Conservation (phyloP, 2,888 invertebrate genomes). For the Drosophila neotestacea region DNA sequence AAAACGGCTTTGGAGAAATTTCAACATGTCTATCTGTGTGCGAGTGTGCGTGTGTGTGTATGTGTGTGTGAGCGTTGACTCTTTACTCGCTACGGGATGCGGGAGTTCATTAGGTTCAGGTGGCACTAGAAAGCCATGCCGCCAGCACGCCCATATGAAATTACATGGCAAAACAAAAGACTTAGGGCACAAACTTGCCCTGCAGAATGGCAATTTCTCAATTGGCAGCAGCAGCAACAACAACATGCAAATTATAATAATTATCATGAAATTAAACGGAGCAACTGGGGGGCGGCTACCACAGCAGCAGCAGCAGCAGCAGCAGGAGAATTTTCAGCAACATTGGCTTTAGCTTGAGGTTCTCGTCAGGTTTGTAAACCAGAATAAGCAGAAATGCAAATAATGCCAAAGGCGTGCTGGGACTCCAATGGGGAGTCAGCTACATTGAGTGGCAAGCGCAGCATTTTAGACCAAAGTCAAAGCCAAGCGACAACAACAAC, state of each 20-base stretch:
- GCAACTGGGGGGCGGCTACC: conserved; percentile 46
- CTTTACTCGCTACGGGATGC: conserved; percentile 62
- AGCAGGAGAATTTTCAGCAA: conserved; percentile 5
- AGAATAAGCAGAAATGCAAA: conserved; percentile 75
- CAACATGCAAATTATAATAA: conserved; percentile 69
- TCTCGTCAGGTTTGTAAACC: conserved; percentile 43
- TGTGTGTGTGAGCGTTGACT: conserved; percentile 25
- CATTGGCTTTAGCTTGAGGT: conserved; percentile 20
- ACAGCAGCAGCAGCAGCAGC: conserved; percentile 31
- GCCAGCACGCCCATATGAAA: conserved; percentile 20
- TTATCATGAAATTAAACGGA: conserved; percentile 62
- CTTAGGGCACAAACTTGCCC: conserved; percentile 61
- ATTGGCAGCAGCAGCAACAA: conserved; percentile 38
- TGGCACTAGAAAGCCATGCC: conserved; percentile 57
- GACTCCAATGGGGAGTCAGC: conserved; percentile 38
- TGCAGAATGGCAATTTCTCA: conserved; percentile 61
- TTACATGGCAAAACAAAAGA: conserved; percentile 61
- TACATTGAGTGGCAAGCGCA: conserved; percentile 46
- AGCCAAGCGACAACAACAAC: conserved; percentile 47
- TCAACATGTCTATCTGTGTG: conserved; percentile 38
- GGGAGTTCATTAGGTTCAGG: conserved; percentile 68
- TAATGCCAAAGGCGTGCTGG: conserved; percentile 62
- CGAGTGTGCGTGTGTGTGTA: conserved; percentile 13
- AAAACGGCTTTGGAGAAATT: conserved; percentile 78
- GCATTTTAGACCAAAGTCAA: conserved; percentile 79